Conservation (phyloP, 2,888 invertebrate genomes). For the Sphecodes monilicornis region DNA sequence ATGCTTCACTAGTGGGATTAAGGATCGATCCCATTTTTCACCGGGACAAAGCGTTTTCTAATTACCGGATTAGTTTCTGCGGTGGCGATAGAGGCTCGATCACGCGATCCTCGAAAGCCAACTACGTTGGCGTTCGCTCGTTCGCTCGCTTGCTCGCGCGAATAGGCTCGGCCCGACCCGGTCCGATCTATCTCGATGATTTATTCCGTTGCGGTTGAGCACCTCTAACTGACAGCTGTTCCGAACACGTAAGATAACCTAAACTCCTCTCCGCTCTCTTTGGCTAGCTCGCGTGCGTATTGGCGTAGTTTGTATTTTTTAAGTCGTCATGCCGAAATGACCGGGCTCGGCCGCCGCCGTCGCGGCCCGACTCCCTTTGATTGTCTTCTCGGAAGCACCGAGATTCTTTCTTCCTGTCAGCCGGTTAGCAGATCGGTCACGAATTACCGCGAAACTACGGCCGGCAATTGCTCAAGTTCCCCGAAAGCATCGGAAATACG, state of each 20-base stretch:
- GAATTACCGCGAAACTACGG: conserved; percentile 72
- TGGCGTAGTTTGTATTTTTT: conserved; percentile 79
- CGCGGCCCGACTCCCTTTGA: conserved; percentile 75
- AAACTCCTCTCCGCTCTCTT: conserved; percentile 66
- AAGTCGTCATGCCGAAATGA: conserved; percentile 81
- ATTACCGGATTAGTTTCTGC: conserved; percentile 50
- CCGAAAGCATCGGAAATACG: conserved; percentile 44
- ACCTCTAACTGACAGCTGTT: conserved; percentile 83
- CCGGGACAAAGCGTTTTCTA: conserved; percentile 56
- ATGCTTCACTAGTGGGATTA: conserved; percentile 33
- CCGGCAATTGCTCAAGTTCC: conserved; percentile 53
- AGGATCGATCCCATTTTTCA: conserved; percentile 46
- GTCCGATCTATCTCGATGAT: conserved; percentile 51
- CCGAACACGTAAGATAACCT: conserved; percentile 80
- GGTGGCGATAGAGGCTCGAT: conserved; percentile 44
- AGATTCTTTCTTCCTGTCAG: conserved; percentile 72
- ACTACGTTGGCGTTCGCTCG: conserved; percentile 12
- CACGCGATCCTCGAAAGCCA: conserved; percentile 52
- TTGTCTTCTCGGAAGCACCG: conserved; percentile 81
- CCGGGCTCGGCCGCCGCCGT: conserved; percentile 61
- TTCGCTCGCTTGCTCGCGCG: not conserved
- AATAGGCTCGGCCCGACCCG: not conserved
- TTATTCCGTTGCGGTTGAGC: conserved; percentile 75
- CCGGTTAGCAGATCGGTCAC: conserved; percentile 74
- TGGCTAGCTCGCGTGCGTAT: conserved; percentile 79